Percentiles rank a stretch among this genome's conserved stretches.
These are phyloP conservation scores for Campylorhamphus procurvoides DNA, from an alignment of 2,113 vertebrate genomes.

Conservation along the genomic window DNA sequence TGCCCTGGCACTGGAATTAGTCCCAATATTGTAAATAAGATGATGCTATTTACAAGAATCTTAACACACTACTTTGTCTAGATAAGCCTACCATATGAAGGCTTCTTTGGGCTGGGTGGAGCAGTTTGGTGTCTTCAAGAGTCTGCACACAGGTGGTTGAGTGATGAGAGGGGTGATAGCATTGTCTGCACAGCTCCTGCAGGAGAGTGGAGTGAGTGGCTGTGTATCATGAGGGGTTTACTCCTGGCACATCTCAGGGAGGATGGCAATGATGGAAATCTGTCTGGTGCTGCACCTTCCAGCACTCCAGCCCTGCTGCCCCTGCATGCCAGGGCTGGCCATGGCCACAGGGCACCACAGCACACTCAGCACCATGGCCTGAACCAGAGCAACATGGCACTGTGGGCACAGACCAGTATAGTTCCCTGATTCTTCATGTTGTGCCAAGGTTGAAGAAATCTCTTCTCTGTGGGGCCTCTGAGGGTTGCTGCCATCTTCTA, in stretches of 20 bases:
- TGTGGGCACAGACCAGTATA: fast-evolving
- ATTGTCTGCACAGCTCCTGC: background rate
- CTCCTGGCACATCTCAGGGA: background rate
- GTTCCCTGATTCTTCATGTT: background rate
- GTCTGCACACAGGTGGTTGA: background rate
- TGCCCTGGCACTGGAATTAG: background rate
- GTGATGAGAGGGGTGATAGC: fast-evolving
- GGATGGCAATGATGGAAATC: background rate
- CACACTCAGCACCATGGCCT: fast-evolving
- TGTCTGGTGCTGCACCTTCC: too few species aligned
- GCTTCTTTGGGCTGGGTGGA: background rate
- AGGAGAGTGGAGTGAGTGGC: background rate
- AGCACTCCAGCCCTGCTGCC: fast-evolving
- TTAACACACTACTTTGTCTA: background rate
- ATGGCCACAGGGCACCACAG: fast-evolving
- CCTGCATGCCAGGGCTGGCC: fast-evolving
- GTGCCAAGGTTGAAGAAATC: background rate
- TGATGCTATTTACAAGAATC: background rate
- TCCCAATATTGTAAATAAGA: background rate
- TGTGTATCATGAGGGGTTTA: too few species aligned
- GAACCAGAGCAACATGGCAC: fast-evolving
- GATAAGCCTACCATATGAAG: background rate
- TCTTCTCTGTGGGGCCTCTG: background rate
- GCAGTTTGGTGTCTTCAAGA: background rate
- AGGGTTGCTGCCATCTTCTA: background rate